phyloP scores from a whole-genome alignment of 2,888 invertebrate genomes.

The Epinotia demarniana region DNA sequence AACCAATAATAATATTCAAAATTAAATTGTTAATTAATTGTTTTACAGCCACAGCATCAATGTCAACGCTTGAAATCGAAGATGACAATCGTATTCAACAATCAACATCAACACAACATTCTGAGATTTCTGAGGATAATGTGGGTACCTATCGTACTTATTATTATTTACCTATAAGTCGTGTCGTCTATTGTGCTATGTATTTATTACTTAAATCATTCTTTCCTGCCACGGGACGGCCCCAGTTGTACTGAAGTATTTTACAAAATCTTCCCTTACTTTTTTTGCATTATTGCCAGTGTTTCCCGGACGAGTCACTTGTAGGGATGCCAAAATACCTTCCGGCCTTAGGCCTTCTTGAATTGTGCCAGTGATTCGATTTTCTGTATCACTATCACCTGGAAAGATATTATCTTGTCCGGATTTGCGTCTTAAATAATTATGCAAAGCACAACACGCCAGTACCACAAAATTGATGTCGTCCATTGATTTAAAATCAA shows the following conservation, averaged over 20 bases:
- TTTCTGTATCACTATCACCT: slow-evolving; percentile 37
- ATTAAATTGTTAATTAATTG: not conserved
- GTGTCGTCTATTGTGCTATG: slow-evolving; percentile 10
- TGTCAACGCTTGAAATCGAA: slow-evolving; percentile 25
- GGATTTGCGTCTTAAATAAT: slow-evolving; percentile 37
- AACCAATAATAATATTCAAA: slow-evolving; percentile 20
- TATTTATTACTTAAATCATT: slow-evolving; percentile 29
- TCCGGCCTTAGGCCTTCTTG: too few relatives aligned
- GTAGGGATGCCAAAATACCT: too few relatives aligned
- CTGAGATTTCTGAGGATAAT: slow-evolving; percentile 19
- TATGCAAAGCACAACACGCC: slow-evolving; percentile 44
- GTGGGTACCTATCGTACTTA: slow-evolving; percentile 18
- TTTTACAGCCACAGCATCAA: slow-evolving; percentile 32
- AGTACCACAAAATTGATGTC: slow-evolving; percentile 43
- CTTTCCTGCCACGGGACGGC: slow-evolving; percentile 35
- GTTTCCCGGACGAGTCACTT: too few relatives aligned
- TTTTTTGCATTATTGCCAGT: slow-evolving; percentile 35
- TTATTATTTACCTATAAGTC: slow-evolving; percentile 11
- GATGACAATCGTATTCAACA: slow-evolving; percentile 10
- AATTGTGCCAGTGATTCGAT: not conserved
- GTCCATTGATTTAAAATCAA: slow-evolving; percentile 33
- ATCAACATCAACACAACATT: slow-evolving; percentile 14
- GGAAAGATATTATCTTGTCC: slow-evolving; percentile 37
- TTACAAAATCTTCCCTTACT: slow-evolving; percentile 39
- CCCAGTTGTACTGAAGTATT: slow-evolving; percentile 37